Base-by-base conservation (phyloP, 2,888 invertebrate species). In the Orchesella flavescens region DNA sequence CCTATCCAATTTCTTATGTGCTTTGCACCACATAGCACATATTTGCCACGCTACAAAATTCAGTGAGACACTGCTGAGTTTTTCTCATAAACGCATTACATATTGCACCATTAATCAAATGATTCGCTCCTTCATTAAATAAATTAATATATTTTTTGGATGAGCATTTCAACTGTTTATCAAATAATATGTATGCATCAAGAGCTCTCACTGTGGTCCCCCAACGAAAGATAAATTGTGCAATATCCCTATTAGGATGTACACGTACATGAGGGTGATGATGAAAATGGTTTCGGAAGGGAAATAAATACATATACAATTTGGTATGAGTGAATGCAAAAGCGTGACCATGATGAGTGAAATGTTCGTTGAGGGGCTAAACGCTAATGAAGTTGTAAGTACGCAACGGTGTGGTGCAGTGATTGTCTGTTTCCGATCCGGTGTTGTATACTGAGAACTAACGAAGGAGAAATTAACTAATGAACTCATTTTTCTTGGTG, bases 251-350 rank as follows among this genome's bases (percentile, higher is more conserved):
- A 61, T 23, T 61, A 17, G 10, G 57, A 19, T n/a, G 23, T n/a
- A 59, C 21, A 19, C 12, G 23, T n/a, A 59, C 21, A 2, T 59
- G 17, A n/a, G 59, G 12, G 59, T 59, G 34, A 2, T 44, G 43
- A 66, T 66, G 66, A 66, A 44, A 43, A 66, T 4, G 17, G n/a
- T 66, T 66, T 66, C 66, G 44, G 66, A 44, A 66, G 43, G 43
- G 17, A 53, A 53, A 34, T 34, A n/a, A n/a, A n/a, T n/a, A n/a
- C n/a, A n/a, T n/a, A 34, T 34, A 34, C 2, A 34, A 34, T 34
- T 34, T 34, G 34, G 34, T 34, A 34, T 34, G 34, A 34, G 34
- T 34, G 34, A 34, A 34, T 34, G 34, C 34, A 34, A 34, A 34
- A 34, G 34, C 34, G 34, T 34, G 34, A 34, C 34, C 34, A 34